A percentile compares a stretch with the other conserved stretches of the same genome.
These are phyloP conservation scores for Neotoxoptera formosana DNA, from an alignment of 1,140 invertebrate genomes.

Conservation along the genomic window DNA sequence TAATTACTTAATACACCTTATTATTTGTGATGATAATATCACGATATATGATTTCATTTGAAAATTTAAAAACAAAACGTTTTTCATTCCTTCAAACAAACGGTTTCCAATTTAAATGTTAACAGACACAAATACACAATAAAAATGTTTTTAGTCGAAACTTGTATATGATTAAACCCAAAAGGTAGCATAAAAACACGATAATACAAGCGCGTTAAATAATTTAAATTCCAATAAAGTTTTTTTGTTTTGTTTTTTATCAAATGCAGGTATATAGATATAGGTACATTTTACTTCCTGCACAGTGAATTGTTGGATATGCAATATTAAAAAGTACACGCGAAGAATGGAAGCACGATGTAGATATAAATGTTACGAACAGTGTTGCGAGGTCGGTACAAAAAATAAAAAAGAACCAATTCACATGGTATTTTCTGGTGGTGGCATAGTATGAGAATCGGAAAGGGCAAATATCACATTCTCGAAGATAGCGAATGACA, in stretches of 20 bases:
- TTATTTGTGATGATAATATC: background rate
- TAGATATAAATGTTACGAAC: background rate
- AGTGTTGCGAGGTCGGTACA: background rate
- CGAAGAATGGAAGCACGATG: background rate
- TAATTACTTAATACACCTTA: background rate
- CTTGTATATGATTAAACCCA: background rate
- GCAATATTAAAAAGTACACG: background rate
- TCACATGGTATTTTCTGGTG: background rate
- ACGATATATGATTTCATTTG: background rate
- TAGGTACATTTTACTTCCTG: background rate
- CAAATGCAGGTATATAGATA: background rate
- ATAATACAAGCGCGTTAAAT: background rate
- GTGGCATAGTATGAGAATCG: background rate
- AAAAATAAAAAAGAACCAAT: background rate
- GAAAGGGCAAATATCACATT: background rate
- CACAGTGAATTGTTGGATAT: background rate
- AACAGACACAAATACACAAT: background rate
- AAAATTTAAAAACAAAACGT: background rate
- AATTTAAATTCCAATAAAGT: background rate
- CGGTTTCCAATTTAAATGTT: background rate
- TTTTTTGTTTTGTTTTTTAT: background rate
- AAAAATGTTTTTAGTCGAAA: constrained; percentile 1
- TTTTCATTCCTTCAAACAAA: background rate
- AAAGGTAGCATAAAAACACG: background rate
- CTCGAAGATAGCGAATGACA: background rate